These are phyloP conservation scores for Ifrita kowaldi DNA, from an alignment of 2,113 vertebrate species.

Conservation along the genomic window DNA sequence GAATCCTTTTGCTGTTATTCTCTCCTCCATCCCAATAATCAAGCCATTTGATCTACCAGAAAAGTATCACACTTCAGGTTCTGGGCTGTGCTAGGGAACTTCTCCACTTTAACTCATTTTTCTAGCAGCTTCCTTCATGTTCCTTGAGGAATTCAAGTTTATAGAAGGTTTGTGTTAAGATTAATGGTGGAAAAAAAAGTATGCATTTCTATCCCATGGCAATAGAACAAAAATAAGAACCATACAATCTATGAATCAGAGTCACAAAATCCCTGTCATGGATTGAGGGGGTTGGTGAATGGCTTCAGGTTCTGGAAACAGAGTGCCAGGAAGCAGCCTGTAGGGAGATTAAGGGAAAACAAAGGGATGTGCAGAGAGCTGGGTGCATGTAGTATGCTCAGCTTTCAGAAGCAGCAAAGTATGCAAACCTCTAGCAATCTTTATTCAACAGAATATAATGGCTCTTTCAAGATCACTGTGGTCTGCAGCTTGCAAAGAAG, in stretches of 20 bases:
- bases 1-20: neutral
- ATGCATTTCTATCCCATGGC: neutral
- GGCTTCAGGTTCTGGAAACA: neutral
- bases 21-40: neutral
- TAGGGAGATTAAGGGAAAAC: neutral
- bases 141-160: neutral
- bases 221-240: neutral
- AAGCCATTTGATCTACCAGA: neutral
- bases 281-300: neutral
- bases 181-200: neutral
- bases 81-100: neutral
- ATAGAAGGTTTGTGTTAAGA: neutral
- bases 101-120: neutral
- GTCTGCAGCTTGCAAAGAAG: neutral
- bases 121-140: neutral
- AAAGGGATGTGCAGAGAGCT: neutral
- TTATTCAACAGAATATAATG: slow-evolving; percentile 29
- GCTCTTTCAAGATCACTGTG: neutral
- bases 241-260: neutral
- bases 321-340: neutral
- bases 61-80: neutral
- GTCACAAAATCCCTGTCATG: neutral
- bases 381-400: neutral
- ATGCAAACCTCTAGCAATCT: neutral
- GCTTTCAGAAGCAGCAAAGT: slow-evolving; percentile 23